Base-by-base conservation (phyloP, 1,140 invertebrate genomes). In the Neomicropteryx cornuta region DNA sequence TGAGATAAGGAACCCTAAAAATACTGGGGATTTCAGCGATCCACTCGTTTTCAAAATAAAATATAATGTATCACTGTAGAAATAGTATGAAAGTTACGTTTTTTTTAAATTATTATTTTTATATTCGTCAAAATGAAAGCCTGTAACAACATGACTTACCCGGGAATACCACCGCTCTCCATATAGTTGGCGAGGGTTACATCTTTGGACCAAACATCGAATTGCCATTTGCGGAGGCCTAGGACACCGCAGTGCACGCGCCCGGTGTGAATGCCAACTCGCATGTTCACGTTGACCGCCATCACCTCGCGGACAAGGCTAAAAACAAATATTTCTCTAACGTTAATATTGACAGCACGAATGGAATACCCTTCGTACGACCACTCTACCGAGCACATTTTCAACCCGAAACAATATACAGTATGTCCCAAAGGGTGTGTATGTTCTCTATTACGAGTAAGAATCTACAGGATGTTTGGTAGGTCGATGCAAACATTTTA, bases 141-240 rank as follows among this genome's bases (percentile, higher is more conserved):
- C 6, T 8, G 13, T 24, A 24, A 13, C 23, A 24, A 17, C 17
- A n/a, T 28, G 36, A 63, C 66, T 74, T 68, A 88, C 81, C 91
- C 92, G 8, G 93, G 88, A 38, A 89, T 77, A 17, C 93, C 93
- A 0, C 87, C 88, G 50, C 87, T 89, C 63, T 97, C 92, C 92
- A 96, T 96, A 56, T 91, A 81, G 68, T 96, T 97, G 21, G 91
- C 91, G 17, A 94, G 65, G 2, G 89, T 94, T 42, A 97, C 92
- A 64, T 96, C 91, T 58, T 96, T 94, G 45, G 87, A 91, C 90
- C 90, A 96, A 10, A 96, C 87, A 59, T 92, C 88, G 66, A 92
- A 93, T 87, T 91, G 72, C 72, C 71, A 74, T 59, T 74, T 74
- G 48, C 71, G 66, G 34, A 94, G 75, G 3, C 92, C 92, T n/a